Evolutionary conservation across 2,888 invertebrate species (phyloP).

Genomic region (Drosophila setosimentum): DNA sequence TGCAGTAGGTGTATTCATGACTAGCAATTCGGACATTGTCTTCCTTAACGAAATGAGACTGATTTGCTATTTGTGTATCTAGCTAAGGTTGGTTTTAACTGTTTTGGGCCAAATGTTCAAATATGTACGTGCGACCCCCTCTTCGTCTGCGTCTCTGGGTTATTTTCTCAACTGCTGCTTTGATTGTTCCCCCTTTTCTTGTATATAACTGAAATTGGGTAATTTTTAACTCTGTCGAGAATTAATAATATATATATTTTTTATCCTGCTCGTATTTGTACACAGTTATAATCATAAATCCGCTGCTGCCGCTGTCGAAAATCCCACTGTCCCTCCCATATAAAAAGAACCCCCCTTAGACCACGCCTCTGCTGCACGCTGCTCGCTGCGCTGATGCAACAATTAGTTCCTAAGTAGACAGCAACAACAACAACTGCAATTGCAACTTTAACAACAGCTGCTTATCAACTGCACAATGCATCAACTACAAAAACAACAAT

Average conservation of each 20-base stretch:
- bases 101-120: not conserved
- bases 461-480: slow-evolving; percentile 69
- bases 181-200: slow-evolving; percentile 3
- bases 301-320: slow-evolving; percentile 22
- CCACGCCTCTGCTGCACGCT: slow-evolving; percentile 60
- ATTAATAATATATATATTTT: not conserved
- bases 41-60: not conserved
- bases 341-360: slow-evolving; percentile 4
- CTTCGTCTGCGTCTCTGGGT: not conserved
- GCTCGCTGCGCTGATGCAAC: slow-evolving; percentile 42
- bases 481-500: slow-evolving; percentile 39
- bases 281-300: slow-evolving; percentile 1
- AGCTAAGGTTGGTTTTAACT: too few relatives aligned
- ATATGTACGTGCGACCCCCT: not conserved
- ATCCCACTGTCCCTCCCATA: not conserved
- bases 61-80: slow-evolving; percentile 1
- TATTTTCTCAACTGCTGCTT: slow-evolving; percentile 5
- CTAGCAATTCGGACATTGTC: slow-evolving; percentile 1
- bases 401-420: slow-evolving; percentile 40
- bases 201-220: slow-evolving; percentile 34
- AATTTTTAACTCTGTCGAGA: not conserved
- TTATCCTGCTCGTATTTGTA: slow-evolving; percentile 7
- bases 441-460: slow-evolving; percentile 59
- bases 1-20: slow-evolving; percentile 19
- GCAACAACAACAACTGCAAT: slow-evolving; percentile 43